Evolutionary conservation across 2,888 invertebrate species (phyloP), one percentile per base, ranked within the genome.

Genomic region (Thelaira solivaga): DNA sequence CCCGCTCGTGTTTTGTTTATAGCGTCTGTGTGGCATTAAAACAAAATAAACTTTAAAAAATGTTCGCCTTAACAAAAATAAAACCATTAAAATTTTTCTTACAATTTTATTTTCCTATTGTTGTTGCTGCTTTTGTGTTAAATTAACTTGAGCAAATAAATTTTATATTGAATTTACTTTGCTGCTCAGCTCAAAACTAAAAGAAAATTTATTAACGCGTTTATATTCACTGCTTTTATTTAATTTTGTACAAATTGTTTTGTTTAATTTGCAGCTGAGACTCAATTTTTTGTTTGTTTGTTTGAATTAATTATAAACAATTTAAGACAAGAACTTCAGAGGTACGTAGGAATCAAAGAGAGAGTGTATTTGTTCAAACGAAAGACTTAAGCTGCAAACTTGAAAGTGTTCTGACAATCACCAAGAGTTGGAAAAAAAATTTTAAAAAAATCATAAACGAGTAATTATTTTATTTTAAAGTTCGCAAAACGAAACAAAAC

Each of bases 161-260:
- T 78, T 74, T 65, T 39, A 53, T 69, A 74, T 71, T 71, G 61
- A 62, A 74, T 67, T 74, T 74, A 43, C 67, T 51, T 61, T 64
- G 31, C 8, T 47, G 29, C 26, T 34, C 10, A 57, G 29, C 26
- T 34, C 10, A 10, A 67, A 55, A 24, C 22, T 49, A 59, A 61
- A 64, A 64, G 59, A 71, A 69, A 74, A 74, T 71, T 78, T 78
- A 74, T 65, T 71, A 69, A 47, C 45, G 47, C 49, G 22, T 57
- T 49, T 36, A 34, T 57, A 59, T 77, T 69, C 49, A 77, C 64
- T 73, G 47, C 53, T 64, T 65, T 74, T 69, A 78, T 78, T 78
- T 74, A 53, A 74, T 74, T 78, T 71, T 74, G 49, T 61, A 78
- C 74, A 78, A 78, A 78, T 78, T 78, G 69, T 78, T 78, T 34